Evolutionary conservation across 2,113 vertebrate species (phyloP).

Genomic region (Nycticorax nycticorax): DNA sequence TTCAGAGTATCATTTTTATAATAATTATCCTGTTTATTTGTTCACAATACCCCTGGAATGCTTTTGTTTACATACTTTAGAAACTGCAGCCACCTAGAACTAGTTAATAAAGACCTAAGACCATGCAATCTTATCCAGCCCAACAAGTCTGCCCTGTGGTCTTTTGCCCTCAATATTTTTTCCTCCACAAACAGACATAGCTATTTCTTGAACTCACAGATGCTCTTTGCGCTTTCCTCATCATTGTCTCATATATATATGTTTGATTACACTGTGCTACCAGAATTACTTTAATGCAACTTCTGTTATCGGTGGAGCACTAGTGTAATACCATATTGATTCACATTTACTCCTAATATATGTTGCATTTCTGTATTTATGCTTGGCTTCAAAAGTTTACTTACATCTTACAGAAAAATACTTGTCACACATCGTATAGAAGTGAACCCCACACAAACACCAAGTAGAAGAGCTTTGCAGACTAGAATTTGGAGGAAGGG

Average conservation of each 20-base stretch:
- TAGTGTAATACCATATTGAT: background rate
- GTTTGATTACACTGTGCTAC: background rate
- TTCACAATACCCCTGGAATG: background rate
- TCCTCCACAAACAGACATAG: background rate
- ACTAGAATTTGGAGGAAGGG: background rate
- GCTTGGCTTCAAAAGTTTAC: background rate
- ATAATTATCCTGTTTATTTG: background rate
- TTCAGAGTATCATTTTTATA: background rate
- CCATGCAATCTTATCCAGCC: background rate
- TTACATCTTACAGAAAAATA: background rate
- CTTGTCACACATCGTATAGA: background rate
- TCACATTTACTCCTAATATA: background rate
- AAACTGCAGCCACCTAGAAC: background rate
- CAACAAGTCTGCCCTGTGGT: background rate
- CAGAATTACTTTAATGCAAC: background rate
- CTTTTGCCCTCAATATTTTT: background rate
- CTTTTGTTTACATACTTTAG: background rate
- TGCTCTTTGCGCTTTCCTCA: background rate
- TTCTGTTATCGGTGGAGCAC: accelerated
- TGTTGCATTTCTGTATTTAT: background rate
- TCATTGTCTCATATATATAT: background rate
- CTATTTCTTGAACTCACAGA: background rate
- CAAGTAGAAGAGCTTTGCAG: background rate
- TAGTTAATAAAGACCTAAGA: background rate
- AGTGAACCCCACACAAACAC: background rate